These are phyloP conservation scores for Hofmannophila pseudospretella DNA, from an alignment of 2,888 invertebrate genomes.

Conservation along the genomic window DNA sequence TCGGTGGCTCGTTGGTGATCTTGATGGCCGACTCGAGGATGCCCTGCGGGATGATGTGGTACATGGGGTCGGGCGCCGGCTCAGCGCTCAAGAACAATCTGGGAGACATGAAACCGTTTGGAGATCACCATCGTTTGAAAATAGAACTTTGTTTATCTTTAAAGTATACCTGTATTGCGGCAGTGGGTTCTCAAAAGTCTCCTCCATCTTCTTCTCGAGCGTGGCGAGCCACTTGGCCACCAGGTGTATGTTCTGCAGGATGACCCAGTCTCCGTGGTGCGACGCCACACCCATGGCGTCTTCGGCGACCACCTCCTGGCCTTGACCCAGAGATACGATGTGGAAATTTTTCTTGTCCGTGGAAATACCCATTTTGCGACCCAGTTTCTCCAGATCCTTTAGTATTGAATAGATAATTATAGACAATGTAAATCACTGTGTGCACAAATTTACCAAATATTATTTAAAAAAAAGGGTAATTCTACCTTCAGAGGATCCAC, in stretches of 20 bases:
- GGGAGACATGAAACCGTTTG: too few species aligned
- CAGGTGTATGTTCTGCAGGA: constrained; percentile 94
- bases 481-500: constrained; percentile 92
- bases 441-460: not conserved
- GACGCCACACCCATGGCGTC: constrained; percentile 88
- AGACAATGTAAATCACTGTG: not conserved
- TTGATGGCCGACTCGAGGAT: constrained; percentile 95
- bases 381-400: constrained; percentile 91
- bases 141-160: too few species aligned
- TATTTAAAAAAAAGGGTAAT: constrained; percentile 1
- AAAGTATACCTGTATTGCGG: constrained; percentile 79
- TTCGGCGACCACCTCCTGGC: constrained; percentile 95
- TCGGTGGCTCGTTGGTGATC: constrained; percentile 97
- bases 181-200: constrained; percentile 82
- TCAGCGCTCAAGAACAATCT: constrained; percentile 93
- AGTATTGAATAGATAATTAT: not conserved
- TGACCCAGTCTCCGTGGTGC: constrained; percentile 92
- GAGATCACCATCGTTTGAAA: too few species aligned
- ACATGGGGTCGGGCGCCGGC: constrained; percentile 83
- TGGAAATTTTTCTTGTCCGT: constrained; percentile 90
- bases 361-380: constrained; percentile 87
- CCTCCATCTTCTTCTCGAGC: constrained; percentile 94
- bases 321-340: constrained; percentile 95
- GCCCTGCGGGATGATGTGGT: constrained; percentile 87
- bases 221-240: constrained; percentile 92